A percentile compares a stretch with the other conserved stretches of the same genome.
Conservation (phyloP, 64 coral and sea anemone species). For the Cladopsammia gracilis region DNA sequence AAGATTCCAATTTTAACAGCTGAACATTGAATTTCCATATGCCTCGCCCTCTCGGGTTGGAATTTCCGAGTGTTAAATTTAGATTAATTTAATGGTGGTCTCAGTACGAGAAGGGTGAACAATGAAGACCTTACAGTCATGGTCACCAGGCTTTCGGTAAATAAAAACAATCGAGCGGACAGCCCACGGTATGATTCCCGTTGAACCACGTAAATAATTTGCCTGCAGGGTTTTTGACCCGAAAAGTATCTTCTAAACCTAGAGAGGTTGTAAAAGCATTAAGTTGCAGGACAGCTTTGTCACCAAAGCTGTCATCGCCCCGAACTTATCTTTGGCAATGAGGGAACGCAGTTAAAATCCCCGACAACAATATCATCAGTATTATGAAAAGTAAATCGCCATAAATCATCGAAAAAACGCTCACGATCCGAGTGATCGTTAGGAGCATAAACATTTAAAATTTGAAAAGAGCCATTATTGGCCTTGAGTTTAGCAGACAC, state of each 20-base stretch:
- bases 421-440: too few species aligned
- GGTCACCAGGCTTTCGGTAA: neutral
- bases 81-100: neutral
- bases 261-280: neutral
- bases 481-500: too few species aligned
- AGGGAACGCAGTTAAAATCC: too few species aligned
- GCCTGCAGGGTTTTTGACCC: neutral
- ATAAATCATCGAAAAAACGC: too few species aligned
- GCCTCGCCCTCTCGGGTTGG: neutral
- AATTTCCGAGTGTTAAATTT: neutral
- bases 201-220: neutral
- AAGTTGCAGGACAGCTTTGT: neutral
- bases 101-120: neutral
- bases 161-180: neutral
- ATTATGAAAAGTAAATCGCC: too few species aligned
- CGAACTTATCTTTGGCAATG: too few species aligned
- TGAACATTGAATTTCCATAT: neutral
- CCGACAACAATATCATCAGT: too few species aligned
- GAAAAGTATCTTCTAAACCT: neutral
- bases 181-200: neutral
- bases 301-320: too few species aligned
- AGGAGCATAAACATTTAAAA: too few species aligned
- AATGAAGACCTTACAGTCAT: too few species aligned
- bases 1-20: neutral
- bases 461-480: too few species aligned